Base-by-base conservation (phyloP, 2,113 vertebrate species). In the Micronycteris hirsuta region DNA sequence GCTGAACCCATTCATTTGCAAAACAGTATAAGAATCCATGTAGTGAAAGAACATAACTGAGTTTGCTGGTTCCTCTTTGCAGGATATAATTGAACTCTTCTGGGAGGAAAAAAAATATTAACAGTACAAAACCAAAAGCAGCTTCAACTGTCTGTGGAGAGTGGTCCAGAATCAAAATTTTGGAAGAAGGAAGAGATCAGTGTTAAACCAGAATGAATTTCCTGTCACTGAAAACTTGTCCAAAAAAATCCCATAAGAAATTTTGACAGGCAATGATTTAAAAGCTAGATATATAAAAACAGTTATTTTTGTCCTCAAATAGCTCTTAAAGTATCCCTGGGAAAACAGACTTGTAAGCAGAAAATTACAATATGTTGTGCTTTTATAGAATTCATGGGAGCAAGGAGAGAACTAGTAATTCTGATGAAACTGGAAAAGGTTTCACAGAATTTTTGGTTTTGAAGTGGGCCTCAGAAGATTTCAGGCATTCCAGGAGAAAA, bases 91-190 rank as follows among this genome's bases (percentile, higher is more conserved):
- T 87, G 63, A 88, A 96, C 58, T 45, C 89, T 96, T 84, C 89
- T 93, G 86, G 83, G 58, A 88, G 47, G 43, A 19, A 73, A 67
- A 90, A 82, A 89, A 80, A 14, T 14, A 86, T 41, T 82, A 93
- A 89, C 77, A 95, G 95, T 73, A 95, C 71, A 47, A 94, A 96
- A 92, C 91, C 85, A 96, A 95, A 92, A 94, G n/a, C 38, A 88
- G 45, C 33, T 96, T 77, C 94, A 94, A 82, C 87, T 96, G 87
- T 95, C 93, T 86, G 77, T 41, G 41, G 61, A 94, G 31, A 41
- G 49, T 81, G 74, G 86, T 80, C 81, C 58, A 96, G 81, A 92
- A 94, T 86, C 94, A 88, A 93, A 96, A 82, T n/a, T 80, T 85
- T 65, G 74, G 56, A 91, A 91, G 70, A 76, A 91, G 36, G 70